These are phyloP conservation scores for Pyrocephalus nanus DNA, from an alignment of 2,797 vertebrate species.

Conservation along the genomic window DNA sequence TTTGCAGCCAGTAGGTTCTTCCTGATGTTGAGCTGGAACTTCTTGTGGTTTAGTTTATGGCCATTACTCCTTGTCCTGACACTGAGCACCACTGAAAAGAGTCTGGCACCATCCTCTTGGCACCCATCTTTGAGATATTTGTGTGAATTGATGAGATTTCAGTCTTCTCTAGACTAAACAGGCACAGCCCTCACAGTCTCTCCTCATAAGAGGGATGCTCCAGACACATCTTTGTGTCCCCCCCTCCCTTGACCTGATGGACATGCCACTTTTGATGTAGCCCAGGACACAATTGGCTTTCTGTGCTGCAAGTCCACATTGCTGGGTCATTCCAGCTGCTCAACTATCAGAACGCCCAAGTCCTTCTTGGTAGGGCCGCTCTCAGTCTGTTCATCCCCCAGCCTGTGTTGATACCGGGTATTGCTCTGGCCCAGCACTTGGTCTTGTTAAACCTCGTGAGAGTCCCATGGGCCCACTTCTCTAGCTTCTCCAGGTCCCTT, in stretches of 20 bases:
- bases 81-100: background rate
- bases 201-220: background rate
- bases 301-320: no score
- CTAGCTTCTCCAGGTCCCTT: background rate
- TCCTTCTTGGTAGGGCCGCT: background rate
- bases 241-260: background rate
- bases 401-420: accelerated
- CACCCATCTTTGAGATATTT: background rate
- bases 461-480: background rate
- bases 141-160: background rate
- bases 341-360: no score
- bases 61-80: background rate
- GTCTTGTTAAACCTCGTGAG: background rate
- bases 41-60: background rate
- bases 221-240: background rate
- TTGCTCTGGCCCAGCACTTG: background rate
- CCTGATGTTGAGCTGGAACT: background rate
- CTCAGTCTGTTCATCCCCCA: background rate
- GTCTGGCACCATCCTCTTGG: background rate
- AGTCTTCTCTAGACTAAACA: background rate
- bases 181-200: background rate
- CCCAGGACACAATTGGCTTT: accelerated
- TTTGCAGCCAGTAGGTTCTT: background rate
- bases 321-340: no score
- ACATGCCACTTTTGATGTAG: accelerated